Conservation (phyloP, 35 echinoderm and acorn worm species). For the Eucidaris tribuloides region DNA sequence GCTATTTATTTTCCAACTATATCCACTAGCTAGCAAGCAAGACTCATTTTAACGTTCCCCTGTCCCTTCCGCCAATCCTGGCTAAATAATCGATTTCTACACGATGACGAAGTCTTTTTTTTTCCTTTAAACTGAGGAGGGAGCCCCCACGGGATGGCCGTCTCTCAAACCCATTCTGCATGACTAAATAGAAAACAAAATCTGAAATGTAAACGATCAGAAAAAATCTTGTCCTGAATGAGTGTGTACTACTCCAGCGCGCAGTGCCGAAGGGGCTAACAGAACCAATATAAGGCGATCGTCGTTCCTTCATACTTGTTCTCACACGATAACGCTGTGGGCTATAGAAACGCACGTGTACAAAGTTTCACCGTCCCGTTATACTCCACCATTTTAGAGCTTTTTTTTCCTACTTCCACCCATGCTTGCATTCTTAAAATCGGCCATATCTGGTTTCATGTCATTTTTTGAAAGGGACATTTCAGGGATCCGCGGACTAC, state of each 20-base stretch:
- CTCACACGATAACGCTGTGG: conserved; percentile 9
- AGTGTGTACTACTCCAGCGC: background rate
- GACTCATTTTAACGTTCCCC: conserved; percentile 1
- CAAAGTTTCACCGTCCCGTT: background rate
- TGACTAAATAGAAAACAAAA: conserved; percentile 13
- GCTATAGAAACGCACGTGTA: conserved; percentile 31
- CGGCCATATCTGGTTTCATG: background rate
- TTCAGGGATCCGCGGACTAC: too few species aligned
- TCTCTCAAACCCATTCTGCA: background rate
- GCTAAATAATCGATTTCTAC: conserved; percentile 1
- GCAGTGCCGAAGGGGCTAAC: background rate
- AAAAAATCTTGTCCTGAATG: background rate
- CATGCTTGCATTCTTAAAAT: conserved; percentile 9
- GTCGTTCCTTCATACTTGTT: conserved; percentile 12
- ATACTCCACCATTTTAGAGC: too few species aligned
- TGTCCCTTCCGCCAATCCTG: background rate
- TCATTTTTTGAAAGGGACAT: background rate
- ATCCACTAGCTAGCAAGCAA: background rate
- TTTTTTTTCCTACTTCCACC: background rate
- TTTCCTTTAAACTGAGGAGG: background rate
- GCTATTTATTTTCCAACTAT: background rate
- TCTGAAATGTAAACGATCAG: conserved; percentile 29
- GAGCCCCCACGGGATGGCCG: background rate
- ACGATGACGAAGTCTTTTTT: conserved; percentile 5
- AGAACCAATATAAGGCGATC: conserved; percentile 19